phyloP scores from a whole-genome alignment of 2,888 invertebrate species.

The Drosophila algonquin region DNA sequence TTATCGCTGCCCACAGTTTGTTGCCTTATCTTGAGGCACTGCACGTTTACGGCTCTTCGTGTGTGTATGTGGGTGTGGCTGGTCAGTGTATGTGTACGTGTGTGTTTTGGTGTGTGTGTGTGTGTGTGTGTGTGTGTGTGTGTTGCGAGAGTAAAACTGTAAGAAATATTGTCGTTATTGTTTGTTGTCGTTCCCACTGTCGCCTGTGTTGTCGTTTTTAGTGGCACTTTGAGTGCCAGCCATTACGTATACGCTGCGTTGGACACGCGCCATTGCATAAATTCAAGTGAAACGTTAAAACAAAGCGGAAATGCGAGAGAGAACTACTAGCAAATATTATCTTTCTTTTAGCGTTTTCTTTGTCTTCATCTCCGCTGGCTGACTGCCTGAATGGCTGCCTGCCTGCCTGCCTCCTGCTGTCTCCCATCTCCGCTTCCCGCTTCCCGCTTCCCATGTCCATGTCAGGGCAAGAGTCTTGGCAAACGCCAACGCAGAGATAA shows the following conservation, averaged over 20 bases:
- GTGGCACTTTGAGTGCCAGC: constrained; percentile 70
- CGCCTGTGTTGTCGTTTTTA: constrained; percentile 55
- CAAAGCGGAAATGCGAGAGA: constrained; percentile 74
- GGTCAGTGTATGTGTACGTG: constrained; percentile 38
- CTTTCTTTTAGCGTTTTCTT: constrained; percentile 51
- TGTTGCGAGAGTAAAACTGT: constrained; percentile 61
- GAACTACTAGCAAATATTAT: constrained; percentile 66
- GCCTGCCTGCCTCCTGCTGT: not conserved
- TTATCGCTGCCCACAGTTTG: constrained; percentile 74
- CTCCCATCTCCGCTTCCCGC: constrained; percentile 4
- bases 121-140: constrained; percentile 35
- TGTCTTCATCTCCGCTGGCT: constrained; percentile 36
- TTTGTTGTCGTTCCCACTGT: constrained; percentile 52
- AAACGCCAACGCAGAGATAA: constrained; percentile 67
- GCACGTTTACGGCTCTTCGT: constrained; percentile 49
- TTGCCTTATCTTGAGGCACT: constrained; percentile 72
- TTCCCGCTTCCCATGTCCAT: constrained; percentile 36
- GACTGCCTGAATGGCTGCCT: not conserved
- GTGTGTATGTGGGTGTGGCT: constrained; percentile 36
- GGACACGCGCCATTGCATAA: constrained; percentile 81
- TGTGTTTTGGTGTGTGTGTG: too few species aligned
- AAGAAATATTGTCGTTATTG: constrained; percentile 71
- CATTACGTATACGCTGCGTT: constrained; percentile 78
- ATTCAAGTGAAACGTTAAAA: constrained; percentile 80
- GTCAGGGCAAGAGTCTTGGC: constrained; percentile 21